These are phyloP conservation scores for Gopherus flavomarginatus DNA, from an alignment of 2,113 vertebrate genomes.

Conservation along the genomic window DNA sequence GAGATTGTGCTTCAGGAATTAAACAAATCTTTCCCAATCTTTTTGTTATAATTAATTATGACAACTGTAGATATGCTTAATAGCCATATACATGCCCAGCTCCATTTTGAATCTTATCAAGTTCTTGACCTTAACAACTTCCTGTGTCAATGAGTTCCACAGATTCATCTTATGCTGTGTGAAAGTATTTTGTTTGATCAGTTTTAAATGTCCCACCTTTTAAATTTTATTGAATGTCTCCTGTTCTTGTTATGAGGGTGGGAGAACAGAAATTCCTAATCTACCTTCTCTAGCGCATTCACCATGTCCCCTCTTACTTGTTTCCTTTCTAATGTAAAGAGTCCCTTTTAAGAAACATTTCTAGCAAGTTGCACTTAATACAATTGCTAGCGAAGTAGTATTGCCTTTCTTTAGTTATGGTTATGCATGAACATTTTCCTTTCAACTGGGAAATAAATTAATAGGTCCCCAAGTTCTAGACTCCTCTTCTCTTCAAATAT, in stretches of 20 bases:
- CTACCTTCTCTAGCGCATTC: not conserved
- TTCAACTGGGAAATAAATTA: not conserved
- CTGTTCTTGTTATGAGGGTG: not conserved
- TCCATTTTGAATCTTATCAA: not conserved
- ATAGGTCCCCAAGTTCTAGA: constrained; percentile 6
- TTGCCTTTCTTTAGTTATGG: constrained; percentile 17
- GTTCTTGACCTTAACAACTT: not conserved
- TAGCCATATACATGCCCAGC: rapidly evolving
- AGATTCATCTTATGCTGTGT: not conserved
- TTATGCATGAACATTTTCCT: not conserved
- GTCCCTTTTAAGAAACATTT: constrained; percentile 34
- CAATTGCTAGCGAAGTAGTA: constrained; percentile 3
- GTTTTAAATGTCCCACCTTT: not conserved
- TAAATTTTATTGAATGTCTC: not conserved
- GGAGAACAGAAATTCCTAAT: not conserved
- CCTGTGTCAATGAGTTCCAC: not conserved
- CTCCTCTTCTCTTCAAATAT: constrained; percentile 13
- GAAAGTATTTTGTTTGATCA: not conserved
- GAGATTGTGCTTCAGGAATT: not conserved
- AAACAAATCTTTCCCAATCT: not conserved
- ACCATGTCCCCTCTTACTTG: not conserved
- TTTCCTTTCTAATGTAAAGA: not conserved
- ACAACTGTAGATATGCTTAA: not conserved
- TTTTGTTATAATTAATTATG: not conserved
- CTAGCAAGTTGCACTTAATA: not conserved